Conservation (phyloP, 2,797 vertebrate genomes). For the Chloroceryle inda region DNA sequence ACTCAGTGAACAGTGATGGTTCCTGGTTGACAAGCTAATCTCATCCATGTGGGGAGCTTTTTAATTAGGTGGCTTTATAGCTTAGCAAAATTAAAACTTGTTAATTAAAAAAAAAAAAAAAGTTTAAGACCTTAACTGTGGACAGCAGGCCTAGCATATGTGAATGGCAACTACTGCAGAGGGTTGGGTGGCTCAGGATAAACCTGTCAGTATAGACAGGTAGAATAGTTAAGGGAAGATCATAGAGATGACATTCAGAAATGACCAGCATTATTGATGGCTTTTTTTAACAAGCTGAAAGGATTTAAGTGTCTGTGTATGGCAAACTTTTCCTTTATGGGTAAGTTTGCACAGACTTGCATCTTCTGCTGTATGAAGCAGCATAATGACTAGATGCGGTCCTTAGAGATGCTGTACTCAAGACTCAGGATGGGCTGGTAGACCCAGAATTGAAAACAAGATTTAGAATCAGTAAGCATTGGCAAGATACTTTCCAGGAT, state of each 20-base stretch:
- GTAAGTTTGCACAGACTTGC: background rate
- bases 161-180: background rate
- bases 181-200: background rate
- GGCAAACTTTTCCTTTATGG: background rate
- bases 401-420: background rate
- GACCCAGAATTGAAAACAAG: background rate
- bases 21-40: conserved; percentile 47
- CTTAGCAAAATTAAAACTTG: conserved; percentile 52
- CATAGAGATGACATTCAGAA: background rate
- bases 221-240: background rate
- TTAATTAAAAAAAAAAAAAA: background rate
- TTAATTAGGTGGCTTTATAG: conserved; percentile 11
- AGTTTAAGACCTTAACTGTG: background rate
- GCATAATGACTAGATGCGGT: too few species aligned
- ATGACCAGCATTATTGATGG: background rate
- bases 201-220: background rate
- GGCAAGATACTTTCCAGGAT: background rate
- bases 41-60: conserved; percentile 54
- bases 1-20: background rate
- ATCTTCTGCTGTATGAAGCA: background rate
- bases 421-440: background rate
- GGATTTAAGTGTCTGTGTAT: background rate
- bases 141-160: background rate
- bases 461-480: background rate
- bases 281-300: background rate